These are phyloP conservation scores for Callochromis pleurospilus DNA, from an alignment of 2,113 vertebrate species.

Conservation along the genomic window DNA sequence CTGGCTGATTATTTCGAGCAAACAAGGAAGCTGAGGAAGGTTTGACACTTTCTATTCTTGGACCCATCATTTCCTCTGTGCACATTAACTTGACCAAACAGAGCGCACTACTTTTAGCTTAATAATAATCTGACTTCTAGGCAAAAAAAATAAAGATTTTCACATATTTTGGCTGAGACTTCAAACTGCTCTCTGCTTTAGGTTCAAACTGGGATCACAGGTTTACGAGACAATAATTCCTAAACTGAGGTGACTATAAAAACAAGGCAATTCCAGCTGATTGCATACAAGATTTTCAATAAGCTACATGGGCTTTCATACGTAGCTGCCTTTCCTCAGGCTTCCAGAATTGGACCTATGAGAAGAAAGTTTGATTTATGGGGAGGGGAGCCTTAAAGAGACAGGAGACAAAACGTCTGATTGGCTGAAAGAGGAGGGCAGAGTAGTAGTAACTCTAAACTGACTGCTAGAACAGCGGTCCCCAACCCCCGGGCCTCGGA, in stretches of 20 bases:
- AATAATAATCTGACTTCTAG: not conserved
- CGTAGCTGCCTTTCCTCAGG: not conserved
- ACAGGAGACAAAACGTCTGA: not conserved
- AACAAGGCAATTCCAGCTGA: not conserved
- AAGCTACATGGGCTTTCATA: accelerated
- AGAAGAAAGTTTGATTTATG: not conserved
- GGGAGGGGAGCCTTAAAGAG: not conserved
- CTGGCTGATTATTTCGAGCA: not conserved
- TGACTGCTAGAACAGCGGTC: not conserved
- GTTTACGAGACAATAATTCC: not conserved
- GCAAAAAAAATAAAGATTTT: not conserved
- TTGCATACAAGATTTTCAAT: not conserved
- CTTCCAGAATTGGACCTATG: not conserved
- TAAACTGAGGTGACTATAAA: not conserved
- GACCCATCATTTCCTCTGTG: not conserved
- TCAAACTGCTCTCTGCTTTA: not conserved
- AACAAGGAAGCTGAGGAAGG: not conserved
- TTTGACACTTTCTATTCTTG: not conserved
- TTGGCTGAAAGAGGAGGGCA: not conserved
- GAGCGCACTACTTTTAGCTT: not conserved
- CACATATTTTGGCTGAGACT: not conserved
- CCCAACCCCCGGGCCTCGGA: too few species aligned
- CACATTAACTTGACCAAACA: not conserved
- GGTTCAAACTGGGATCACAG: not conserved
- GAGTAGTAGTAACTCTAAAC: not conserved